A percentile compares a stretch with the other conserved stretches of the same genome.
phyloP scores from a whole-genome alignment of 2,113 vertebrate genomes.

The Mastomys natalensis region DNA sequence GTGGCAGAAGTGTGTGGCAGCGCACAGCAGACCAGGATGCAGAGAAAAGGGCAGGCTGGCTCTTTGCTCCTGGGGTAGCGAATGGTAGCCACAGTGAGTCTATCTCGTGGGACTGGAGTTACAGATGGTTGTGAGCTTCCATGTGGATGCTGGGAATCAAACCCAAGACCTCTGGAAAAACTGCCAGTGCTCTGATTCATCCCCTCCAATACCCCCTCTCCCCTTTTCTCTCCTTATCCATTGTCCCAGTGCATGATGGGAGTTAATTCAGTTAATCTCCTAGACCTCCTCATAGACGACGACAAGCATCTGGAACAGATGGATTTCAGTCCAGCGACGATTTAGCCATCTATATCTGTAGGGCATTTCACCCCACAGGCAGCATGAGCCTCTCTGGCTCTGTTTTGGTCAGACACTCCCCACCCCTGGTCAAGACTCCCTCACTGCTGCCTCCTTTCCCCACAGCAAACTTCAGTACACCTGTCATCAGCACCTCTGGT shows the following conservation, averaged over 20 bases:
- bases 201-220: not conserved
- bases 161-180: not conserved
- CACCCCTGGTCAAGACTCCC: not conserved
- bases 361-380: not conserved
- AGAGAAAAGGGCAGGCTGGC: not conserved
- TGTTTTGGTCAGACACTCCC: not conserved
- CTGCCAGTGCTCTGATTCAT: too few species aligned
- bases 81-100: not conserved
- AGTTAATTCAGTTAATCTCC: not conserved
- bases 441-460: not conserved
- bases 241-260: not conserved
- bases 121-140: not conserved
- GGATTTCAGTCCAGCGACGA: not conserved
- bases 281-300: not conserved
- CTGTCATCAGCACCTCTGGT: conserved; percentile 70
- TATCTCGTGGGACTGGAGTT: not conserved
- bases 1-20: not conserved
- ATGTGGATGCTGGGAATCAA: not conserved
- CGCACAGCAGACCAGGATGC: not conserved
- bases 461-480: conserved; percentile 85
- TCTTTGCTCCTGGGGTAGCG: not conserved
- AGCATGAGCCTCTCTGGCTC: not conserved
- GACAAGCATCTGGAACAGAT: not conserved
- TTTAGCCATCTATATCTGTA: not conserved
- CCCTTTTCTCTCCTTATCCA: too few species aligned